phyloP scores from a whole-genome alignment of 2,797 vertebrate genomes.

The Notamacropus eugenii region DNA sequence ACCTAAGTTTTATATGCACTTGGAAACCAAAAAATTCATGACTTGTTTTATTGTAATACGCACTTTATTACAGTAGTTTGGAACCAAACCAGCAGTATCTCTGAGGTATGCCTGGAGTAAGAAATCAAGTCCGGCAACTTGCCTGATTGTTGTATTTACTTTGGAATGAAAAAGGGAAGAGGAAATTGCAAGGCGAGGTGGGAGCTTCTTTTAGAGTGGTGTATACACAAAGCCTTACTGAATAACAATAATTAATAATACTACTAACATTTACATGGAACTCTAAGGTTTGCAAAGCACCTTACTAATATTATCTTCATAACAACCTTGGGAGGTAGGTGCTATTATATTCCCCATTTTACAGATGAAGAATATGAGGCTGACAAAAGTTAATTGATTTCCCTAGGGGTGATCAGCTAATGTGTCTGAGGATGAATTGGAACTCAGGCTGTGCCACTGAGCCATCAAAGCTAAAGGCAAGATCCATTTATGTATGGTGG shows the following conservation, averaged over 20 bases:
- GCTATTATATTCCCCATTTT: background rate
- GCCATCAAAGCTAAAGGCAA: conserved; percentile 5
- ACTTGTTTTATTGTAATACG: too few species aligned
- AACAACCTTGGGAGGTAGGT: background rate
- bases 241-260: background rate
- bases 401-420: background rate
- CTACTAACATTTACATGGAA: background rate
- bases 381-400: background rate
- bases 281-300: background rate
- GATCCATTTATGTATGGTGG: background rate
- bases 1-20: too few species aligned
- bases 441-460: background rate
- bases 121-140: too few species aligned
- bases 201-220: conserved; percentile 48
- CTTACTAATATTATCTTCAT: background rate
- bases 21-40: too few species aligned
- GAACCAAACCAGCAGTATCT: too few species aligned
- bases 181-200: background rate
- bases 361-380: background rate
- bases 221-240: conserved; percentile 40
- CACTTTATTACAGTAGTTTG: too few species aligned
- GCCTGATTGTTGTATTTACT: conserved; percentile 4
- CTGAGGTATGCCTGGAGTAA: too few species aligned
- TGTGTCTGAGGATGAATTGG: background rate
- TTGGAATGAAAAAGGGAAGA: conserved; percentile 57